Conservation (phyloP, 1,140 invertebrate species). For the Drosophila grimshawi region DNA sequence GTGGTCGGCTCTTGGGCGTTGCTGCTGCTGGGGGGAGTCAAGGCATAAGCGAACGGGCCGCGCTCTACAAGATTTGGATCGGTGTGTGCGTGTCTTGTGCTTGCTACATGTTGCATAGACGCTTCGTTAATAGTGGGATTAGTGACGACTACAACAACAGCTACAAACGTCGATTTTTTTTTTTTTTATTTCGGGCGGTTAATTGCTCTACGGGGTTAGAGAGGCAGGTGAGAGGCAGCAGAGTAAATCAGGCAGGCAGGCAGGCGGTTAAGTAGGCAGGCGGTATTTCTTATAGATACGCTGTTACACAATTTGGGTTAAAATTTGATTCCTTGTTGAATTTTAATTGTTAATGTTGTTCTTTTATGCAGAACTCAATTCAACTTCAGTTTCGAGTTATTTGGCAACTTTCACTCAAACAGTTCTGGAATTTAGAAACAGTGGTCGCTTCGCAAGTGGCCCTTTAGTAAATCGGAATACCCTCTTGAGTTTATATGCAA, state of each 20-base stretch:
- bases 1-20: slow-evolving; percentile 37
- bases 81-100: slow-evolving; percentile 17
- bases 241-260: slow-evolving; percentile 15
- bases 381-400: too few relatives aligned
- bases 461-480: too few relatives aligned
- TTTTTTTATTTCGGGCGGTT: slow-evolving; percentile 9
- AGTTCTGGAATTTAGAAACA: too few relatives aligned
- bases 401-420: too few relatives aligned
- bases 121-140: slow-evolving; percentile 27
- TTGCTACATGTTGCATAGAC: background rate
- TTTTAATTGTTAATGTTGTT: background rate
- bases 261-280: slow-evolving; percentile 5
- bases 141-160: slow-evolving; percentile 28
- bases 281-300: background rate
- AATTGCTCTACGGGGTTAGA: slow-evolving; percentile 24
- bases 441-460: too few relatives aligned
- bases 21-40: slow-evolving; percentile 44
- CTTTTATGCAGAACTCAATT: too few relatives aligned
- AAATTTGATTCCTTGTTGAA: background rate
- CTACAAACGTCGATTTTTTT: slow-evolving; percentile 3
- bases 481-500: too few relatives aligned
- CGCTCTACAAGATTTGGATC: slow-evolving; percentile 10
- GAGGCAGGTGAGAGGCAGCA: slow-evolving; percentile 5
- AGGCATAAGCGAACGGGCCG: slow-evolving; percentile 32
- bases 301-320: background rate